Evolutionary conservation across 2,888 invertebrate species (phyloP).

Genomic region (Dugesia japonica): DNA sequence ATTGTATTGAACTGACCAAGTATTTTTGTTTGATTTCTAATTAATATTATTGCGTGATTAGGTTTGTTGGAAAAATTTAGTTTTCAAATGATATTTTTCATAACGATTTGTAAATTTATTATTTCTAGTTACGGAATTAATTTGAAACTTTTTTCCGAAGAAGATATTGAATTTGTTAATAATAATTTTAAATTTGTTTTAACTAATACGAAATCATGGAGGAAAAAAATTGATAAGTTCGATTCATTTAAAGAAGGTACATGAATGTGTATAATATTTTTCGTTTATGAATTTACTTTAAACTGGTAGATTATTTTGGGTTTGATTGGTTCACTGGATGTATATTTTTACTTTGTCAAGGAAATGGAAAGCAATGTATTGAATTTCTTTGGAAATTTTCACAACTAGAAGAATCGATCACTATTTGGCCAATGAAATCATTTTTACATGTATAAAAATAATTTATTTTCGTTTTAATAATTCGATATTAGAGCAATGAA

Average conservation of each 20-base stretch:
- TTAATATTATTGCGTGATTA: too few species aligned
- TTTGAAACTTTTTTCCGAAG: not conserved
- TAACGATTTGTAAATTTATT: too few species aligned
- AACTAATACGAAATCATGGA: not conserved
- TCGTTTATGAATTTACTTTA: not conserved
- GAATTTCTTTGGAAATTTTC: not conserved
- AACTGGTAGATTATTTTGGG: not conserved
- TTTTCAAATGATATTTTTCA: too few species aligned
- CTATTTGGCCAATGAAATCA: not conserved
- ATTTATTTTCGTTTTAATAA: not conserved
- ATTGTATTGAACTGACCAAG: too few species aligned
- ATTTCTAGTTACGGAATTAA: not conserved
- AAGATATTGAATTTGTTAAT: not conserved
- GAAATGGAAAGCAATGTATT: not conserved
- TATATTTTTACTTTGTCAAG: not conserved
- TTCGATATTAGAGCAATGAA: not conserved
- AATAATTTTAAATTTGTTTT: constrained; percentile 1
- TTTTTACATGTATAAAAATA: not conserved
- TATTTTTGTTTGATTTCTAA: too few species aligned
- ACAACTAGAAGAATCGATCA: not conserved
- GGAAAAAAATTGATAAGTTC: not conserved
- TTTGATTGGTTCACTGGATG: constrained; percentile 1
- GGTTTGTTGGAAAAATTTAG: too few species aligned
- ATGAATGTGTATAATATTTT: too few species aligned
- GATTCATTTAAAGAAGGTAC: not conserved